Base-by-base conservation (phyloP, 2,113 vertebrate species). In the Chrysochloris asiatica region DNA sequence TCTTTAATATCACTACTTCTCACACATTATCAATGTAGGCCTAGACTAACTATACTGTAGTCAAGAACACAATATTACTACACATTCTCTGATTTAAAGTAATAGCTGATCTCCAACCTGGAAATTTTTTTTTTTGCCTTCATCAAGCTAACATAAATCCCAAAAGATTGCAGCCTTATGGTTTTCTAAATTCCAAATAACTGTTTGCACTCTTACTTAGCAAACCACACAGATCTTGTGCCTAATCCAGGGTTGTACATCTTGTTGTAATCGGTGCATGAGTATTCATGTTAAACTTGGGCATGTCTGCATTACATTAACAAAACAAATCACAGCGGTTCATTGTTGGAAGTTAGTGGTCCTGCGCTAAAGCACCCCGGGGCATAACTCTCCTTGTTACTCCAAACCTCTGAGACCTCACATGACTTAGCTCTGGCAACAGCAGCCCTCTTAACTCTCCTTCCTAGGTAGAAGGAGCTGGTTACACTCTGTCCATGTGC, bases 321-420 rank as follows among this genome's bases (percentile, higher is more conserved):
- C 97, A 98, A 98, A 98, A 98, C 97, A 98, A 98, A 98, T 98
- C 98, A 98, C 98, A 98, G 98, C 98, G 98, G 54, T 95, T 97
- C 86, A 88, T 0, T 0, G 7, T 89, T 1, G 0, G 12, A 86
- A 30, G 43, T 76, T 72, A 79, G 81, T 52, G 78, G 86, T 77
- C n/a, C 4, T 16, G 17, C 94, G 89, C 43, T 1, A 0, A 77
- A 86, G 45, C 41, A 22, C 19, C 0, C 72, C 43, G 30, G 85
- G 45, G 80, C 47, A 36, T 26, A 24, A 10, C 86, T 89, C 50
- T 90, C 83, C 78, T 76, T 28, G 38, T 50, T 12, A 9, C 36
- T 41, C 83, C 76, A 6, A 16, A 50, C 50, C 78, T 41, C 67
- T 76, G 43, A 0, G 0, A 24, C 81, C n/a, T n/a, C n/a, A n/a